Evolutionary conservation across 2,888 invertebrate genomes (phyloP), one percentile per base, ranked within the genome.

Genomic region (Arctia plantaginis): DNA sequence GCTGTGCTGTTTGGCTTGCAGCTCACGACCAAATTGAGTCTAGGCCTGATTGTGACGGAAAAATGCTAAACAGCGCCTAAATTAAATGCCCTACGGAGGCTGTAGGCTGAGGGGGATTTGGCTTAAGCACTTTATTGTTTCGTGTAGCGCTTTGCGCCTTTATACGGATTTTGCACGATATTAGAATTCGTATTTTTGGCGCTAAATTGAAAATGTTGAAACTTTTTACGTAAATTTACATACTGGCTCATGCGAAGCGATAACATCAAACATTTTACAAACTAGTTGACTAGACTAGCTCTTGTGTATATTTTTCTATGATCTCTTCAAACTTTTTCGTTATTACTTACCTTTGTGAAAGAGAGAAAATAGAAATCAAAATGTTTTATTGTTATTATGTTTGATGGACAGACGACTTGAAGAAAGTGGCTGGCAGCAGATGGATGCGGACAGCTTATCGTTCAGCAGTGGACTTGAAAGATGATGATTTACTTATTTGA

Each of bases 11-110:
- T 85, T 86, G 80, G 75, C 68, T 79, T 78, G 72, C 83, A 82
- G 85, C 88, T 88, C 85, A 84, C 83, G 76, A 80, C 74, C 64
- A 83, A 85, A 87, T 87, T 82, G 85, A 86, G 85, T 85, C 85
- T 84, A 84, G 83, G 79, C 44, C 79, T 81, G 85, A 81, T 85
- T 83, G 82, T 85, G 72, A 80, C 66, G 79, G 71, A 80, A 86
- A 87, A 86, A 88, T 86, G 88, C 84, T 84, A 86, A 87, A 80
- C 83, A 83, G 82, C 69, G 77, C 76, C 78, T 75, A 82, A 84
- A 84, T 85, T 85, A 85, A 84, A 83, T 78, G 79, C 78, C 66
- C 74, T 62, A 66, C 70, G 73, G 69, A 71, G 75, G 68, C 70
- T 72, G 55, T 27, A 65, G 59, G 18, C 59, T 74, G 69, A 69